phyloP scores from a whole-genome alignment of 2,797 vertebrate species.

The Ptychadena robeensis region DNA sequence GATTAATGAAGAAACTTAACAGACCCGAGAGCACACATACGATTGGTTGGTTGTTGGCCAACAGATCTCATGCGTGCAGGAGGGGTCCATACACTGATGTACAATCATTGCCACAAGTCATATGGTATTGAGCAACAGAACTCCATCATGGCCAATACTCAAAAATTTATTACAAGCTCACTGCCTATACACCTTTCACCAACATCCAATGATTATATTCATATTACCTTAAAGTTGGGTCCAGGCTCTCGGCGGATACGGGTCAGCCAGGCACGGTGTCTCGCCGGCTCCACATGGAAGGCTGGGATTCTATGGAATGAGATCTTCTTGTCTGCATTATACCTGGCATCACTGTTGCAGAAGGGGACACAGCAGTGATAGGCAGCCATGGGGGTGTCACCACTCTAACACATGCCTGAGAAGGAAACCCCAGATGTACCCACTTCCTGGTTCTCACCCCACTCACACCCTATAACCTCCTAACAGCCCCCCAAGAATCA shows the following conservation, averaged over 20 bases:
- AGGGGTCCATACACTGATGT: too few relatives aligned
- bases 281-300: slow-evolving; percentile 50
- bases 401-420: slow-evolving; percentile 17
- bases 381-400: slow-evolving; percentile 42
- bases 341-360: slow-evolving; percentile 57
- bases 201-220: not conserved
- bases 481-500: not conserved
- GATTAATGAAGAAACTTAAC: too few relatives aligned
- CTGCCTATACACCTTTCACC: not conserved
- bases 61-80: too few relatives aligned
- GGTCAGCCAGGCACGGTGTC: slow-evolving; percentile 53
- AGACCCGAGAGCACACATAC: too few relatives aligned
- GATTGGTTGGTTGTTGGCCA: too few relatives aligned
- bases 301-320: slow-evolving; percentile 56
- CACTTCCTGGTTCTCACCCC: not conserved
- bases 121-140: too few relatives aligned
- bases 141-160: too few relatives aligned
- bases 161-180: too few relatives aligned
- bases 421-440: not conserved
- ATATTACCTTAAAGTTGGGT: slow-evolving; percentile 51
- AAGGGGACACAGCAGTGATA: slow-evolving; percentile 59
- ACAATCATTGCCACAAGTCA: too few relatives aligned
- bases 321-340: slow-evolving; percentile 58
- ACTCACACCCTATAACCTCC: not conserved
- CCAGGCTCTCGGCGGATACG: slow-evolving; percentile 50